phyloP scores from a whole-genome alignment of 2,888 invertebrate species.

The Melolontha melolontha region DNA sequence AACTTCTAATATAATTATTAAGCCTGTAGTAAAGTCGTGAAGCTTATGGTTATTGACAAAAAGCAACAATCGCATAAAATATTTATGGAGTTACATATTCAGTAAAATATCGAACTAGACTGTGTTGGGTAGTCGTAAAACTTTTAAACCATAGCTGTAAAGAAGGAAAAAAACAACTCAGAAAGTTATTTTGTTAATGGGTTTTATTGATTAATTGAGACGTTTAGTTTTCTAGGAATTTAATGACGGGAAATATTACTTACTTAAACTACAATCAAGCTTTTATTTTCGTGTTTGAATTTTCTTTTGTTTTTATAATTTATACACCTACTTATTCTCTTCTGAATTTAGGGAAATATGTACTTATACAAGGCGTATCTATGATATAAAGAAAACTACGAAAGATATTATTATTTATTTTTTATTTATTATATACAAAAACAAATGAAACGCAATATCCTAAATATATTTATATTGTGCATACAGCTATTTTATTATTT shows the following conservation, averaged over 20 bases:
- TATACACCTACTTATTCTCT: no score
- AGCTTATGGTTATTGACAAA: constrained; percentile 29
- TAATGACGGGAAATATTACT: not conserved
- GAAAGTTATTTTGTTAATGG: constrained; percentile 19
- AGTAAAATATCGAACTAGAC: constrained; percentile 9
- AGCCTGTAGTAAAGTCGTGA: not conserved
- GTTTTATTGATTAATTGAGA: constrained; percentile 8
- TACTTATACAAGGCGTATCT: no score
- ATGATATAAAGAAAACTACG: no score
- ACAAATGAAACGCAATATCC: no score
- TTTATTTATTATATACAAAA: no score
- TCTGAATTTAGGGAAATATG: no score
- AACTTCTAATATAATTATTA: constrained; percentile 1
- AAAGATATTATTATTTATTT: no score
- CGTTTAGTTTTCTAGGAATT: not conserved
- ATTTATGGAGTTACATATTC: constrained; percentile 9
- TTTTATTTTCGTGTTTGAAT: no score
- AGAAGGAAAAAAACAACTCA: not conserved
- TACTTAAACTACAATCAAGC: no score
- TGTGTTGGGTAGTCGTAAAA: not conserved
- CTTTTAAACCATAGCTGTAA: constrained; percentile 4
- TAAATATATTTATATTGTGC: no score
- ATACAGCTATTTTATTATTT: no score
- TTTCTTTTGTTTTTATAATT: no score
- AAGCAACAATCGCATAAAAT: constrained; percentile 23